Percentiles rank a stretch among this genome's conserved stretches.
Conservation (phyloP, 2,888 invertebrate species). For the Sipha maydis region DNA sequence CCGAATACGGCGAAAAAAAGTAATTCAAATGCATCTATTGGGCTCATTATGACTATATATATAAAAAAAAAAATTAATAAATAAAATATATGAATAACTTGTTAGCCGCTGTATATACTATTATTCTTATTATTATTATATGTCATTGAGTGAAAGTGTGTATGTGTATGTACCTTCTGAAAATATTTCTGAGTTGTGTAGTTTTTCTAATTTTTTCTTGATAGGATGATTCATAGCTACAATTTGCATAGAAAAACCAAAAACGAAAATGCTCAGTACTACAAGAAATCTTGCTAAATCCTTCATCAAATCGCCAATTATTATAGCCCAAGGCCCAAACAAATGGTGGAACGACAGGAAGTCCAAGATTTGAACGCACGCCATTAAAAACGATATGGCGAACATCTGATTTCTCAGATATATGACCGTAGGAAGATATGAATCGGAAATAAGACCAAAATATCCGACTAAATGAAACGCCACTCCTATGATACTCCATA, state of each 20-base stretch:
- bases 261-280: constrained; percentile 96
- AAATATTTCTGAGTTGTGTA: constrained; percentile 37
- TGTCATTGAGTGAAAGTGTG: no score
- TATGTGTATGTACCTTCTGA: constrained; percentile 61
- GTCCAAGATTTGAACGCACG: constrained; percentile 97
- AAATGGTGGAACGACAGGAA: constrained; percentile 98
- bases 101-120: background rate
- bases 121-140: no score
- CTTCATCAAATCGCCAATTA: constrained; percentile 94
- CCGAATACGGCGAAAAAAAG: constrained; percentile 99
- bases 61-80: no score
- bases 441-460: constrained; percentile 67
- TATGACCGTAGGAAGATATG: constrained; percentile 77
- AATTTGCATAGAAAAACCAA: constrained; percentile 97
- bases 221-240: constrained; percentile 95
- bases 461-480: constrained; percentile 80
- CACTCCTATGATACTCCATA: constrained; percentile 90
- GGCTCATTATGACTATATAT: constrained; percentile 87
- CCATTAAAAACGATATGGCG: constrained; percentile 91
- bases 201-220: constrained; percentile 34
- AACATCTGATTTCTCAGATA: constrained; percentile 97
- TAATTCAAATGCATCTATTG: constrained; percentile 93
- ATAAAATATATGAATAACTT: background rate
- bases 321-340: constrained; percentile 99
- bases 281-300: constrained; percentile 96